A percentile compares a stretch with the other conserved stretches of the same genome.
Evolutionary conservation across 1,140 invertebrate genomes (phyloP).

Genomic region (Leptinotarsa lineolata): DNA sequence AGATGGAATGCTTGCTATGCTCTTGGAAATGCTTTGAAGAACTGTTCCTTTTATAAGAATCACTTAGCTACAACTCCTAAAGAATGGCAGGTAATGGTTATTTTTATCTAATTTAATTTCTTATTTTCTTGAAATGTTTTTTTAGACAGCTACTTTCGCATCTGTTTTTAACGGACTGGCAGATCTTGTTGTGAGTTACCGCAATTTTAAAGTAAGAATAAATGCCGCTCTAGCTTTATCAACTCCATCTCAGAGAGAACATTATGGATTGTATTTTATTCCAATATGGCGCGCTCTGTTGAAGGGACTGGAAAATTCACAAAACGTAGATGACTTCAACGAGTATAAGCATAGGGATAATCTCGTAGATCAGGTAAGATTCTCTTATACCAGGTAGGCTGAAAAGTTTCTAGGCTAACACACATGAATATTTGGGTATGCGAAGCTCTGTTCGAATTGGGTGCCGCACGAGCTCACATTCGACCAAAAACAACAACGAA

Average conservation of each 20-base stretch:
- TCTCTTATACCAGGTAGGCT: background rate
- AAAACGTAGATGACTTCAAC: constrained; percentile 74
- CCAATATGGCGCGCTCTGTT: constrained; percentile 72
- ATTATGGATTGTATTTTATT: constrained; percentile 66
- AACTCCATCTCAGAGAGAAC: constrained; percentile 60
- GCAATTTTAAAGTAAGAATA: constrained; percentile 74
- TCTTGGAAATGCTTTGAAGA: constrained; percentile 75
- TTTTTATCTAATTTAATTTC: constrained; percentile 57
- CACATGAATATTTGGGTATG: too few species aligned
- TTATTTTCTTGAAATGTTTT: constrained; percentile 46
- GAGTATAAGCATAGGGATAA: constrained; percentile 82
- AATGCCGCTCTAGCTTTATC: constrained; percentile 79
- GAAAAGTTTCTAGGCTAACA: too few species aligned
- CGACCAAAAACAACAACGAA: too few species aligned
- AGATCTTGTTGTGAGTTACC: constrained; percentile 59
- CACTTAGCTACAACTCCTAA: constrained; percentile 32
- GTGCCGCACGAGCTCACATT: too few species aligned
- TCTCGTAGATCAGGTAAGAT: constrained; percentile 66
- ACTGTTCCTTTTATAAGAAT: constrained; percentile 62
- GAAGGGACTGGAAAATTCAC: constrained; percentile 71
- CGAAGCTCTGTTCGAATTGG: too few species aligned
- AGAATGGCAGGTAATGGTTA: constrained; percentile 21
- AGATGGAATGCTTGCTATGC: constrained; percentile 92
- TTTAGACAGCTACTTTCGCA: constrained; percentile 38
- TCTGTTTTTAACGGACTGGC: constrained; percentile 59